These are phyloP conservation scores for Vireo altiloquus DNA, from an alignment of 2,113 vertebrate genomes.

Conservation along the genomic window DNA sequence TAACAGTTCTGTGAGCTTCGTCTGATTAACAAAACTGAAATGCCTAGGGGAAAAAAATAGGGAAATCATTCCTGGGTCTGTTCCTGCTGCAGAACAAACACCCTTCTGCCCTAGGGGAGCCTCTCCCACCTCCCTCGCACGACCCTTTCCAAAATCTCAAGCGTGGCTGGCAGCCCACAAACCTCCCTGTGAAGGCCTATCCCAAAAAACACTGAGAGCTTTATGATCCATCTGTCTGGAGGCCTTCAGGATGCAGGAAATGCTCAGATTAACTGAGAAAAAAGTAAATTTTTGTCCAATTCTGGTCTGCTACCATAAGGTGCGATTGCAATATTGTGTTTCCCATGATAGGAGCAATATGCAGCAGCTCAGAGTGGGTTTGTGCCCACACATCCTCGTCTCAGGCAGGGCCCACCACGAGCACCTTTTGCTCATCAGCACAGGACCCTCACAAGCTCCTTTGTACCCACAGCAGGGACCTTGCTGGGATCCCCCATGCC, in stretches of 20 bases:
- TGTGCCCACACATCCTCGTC: background rate
- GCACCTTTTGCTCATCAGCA: background rate
- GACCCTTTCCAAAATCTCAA: background rate
- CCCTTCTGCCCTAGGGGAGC: background rate
- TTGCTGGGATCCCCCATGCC: fast-evolving
- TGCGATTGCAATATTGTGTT: background rate
- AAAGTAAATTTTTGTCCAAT: background rate
- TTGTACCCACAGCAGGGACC: background rate
- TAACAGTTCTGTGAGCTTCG: background rate
- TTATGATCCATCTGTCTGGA: background rate
- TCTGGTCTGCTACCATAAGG: background rate
- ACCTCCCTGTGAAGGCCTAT: fast-evolving
- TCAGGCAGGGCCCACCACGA: fast-evolving
- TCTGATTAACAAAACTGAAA: constrained; percentile 7
- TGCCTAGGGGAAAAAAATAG: background rate
- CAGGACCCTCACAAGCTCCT: background rate
- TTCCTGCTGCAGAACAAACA: background rate
- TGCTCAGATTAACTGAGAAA: background rate
- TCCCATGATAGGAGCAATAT: background rate
- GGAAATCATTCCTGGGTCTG: constrained; percentile 10
- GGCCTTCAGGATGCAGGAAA: background rate
- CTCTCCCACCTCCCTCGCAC: background rate
- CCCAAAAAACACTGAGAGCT: background rate
- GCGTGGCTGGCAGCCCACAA: background rate
- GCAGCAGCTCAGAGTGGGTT: background rate